These are phyloP conservation scores for Naso thynnoides DNA, from an alignment of 2,797 vertebrate species.

Conservation along the genomic window DNA sequence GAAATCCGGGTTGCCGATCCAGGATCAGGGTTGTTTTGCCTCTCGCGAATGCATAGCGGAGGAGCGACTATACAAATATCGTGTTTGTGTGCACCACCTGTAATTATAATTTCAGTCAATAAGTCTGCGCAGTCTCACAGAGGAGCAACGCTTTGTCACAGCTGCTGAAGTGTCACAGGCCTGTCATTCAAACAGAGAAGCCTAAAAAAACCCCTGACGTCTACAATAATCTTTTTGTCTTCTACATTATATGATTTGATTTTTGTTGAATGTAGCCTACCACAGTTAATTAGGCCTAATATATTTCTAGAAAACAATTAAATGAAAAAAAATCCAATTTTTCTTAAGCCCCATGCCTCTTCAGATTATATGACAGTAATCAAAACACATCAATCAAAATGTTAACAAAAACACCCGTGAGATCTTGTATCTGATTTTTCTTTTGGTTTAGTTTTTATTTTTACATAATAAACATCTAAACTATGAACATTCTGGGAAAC, in stretches of 20 bases:
- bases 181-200: too few species aligned
- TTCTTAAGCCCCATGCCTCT: background rate
- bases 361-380: background rate
- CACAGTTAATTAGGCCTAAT: too few species aligned
- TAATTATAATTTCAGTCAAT: constrained; percentile 8
- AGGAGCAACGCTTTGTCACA: too few species aligned
- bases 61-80: constrained; percentile 22
- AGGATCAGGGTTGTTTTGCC: constrained; percentile 80
- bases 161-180: too few species aligned
- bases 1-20: constrained; percentile 70
- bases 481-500: constrained; percentile 11
- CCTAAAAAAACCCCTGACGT: too few species aligned
- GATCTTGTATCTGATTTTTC: too few species aligned
- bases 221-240: too few species aligned
- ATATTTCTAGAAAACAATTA: background rate
- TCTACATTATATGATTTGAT: too few species aligned
- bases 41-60: constrained; percentile 31
- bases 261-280: too few species aligned
- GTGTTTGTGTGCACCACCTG: constrained; percentile 52
- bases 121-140: too few species aligned
- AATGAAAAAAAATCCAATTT: background rate
- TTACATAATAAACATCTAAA: background rate
- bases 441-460: too few species aligned
- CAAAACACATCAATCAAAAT: too few species aligned
- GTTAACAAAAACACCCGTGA: background rate